phyloP scores from a whole-genome alignment of 2,797 vertebrate genomes.

The Nyctalus aviator region DNA sequence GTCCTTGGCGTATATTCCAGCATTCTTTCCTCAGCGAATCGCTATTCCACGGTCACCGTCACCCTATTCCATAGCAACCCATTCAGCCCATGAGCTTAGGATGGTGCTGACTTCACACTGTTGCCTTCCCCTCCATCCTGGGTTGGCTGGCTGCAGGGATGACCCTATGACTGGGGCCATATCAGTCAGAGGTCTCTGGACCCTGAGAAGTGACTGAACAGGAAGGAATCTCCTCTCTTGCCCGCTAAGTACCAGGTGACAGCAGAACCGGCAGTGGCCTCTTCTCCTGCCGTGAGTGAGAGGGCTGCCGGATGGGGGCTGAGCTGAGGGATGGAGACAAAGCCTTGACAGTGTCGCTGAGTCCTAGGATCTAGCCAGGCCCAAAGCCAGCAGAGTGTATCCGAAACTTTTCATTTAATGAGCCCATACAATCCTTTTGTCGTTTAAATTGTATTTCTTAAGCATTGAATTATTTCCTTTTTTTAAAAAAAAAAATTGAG shows the following conservation, averaged over 20 bases:
- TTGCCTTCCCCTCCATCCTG: background rate
- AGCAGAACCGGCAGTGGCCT: background rate
- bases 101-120: background rate
- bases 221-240: background rate
- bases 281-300: fast-evolving
- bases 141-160: background rate
- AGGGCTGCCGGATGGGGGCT: background rate
- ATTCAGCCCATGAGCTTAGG: background rate
- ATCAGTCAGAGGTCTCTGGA: background rate
- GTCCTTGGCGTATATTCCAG: background rate
- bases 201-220: too few relatives aligned
- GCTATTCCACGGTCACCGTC: background rate
- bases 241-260: background rate
- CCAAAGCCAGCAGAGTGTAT: background rate
- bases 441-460: constrained; percentile 13
- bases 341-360: background rate
- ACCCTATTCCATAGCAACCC: background rate
- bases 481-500: background rate
- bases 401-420: background rate
- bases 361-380: fast-evolving
- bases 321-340: background rate
- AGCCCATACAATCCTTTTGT: background rate
- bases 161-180: background rate
- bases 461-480: background rate
- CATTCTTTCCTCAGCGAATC: background rate